Percentiles rank a stretch among this genome's conserved stretches.
phyloP scores from a whole-genome alignment of 2,797 vertebrate genomes.

The Propithecus deckenii region DNA sequence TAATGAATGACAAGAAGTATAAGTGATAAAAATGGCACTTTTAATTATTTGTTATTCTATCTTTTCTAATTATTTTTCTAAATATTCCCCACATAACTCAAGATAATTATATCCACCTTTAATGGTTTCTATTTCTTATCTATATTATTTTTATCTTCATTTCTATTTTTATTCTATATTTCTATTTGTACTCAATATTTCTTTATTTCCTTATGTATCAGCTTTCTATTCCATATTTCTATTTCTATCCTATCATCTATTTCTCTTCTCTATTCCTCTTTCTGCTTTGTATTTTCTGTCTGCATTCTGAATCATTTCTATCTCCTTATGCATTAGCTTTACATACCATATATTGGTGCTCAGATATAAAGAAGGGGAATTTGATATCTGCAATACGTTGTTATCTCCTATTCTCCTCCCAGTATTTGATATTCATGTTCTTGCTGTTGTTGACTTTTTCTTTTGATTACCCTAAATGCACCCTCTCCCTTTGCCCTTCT shows the following conservation, averaged over 20 bases:
- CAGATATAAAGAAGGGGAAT: background rate
- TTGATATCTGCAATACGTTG: background rate
- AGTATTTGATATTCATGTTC: background rate
- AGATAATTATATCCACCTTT: background rate
- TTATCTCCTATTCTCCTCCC: background rate
- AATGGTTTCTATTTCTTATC: background rate
- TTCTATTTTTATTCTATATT: background rate
- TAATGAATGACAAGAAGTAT: background rate
- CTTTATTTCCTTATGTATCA: background rate
- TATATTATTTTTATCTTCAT: background rate
- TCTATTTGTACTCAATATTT: background rate
- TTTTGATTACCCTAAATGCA: background rate
- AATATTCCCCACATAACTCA: background rate
- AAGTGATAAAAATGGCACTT: background rate
- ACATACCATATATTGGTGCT: background rate
- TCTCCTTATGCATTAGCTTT: background rate
- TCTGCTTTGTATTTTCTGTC: background rate
- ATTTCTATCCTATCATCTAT: background rate
- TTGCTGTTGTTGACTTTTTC: background rate
- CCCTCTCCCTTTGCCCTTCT: background rate
- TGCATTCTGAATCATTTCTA: background rate
- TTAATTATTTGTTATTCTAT: background rate
- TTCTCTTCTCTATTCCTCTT: background rate
- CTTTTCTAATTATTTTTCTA: background rate
- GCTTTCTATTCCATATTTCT: background rate